Percentiles rank a stretch among this genome's conserved stretches.
These are phyloP conservation scores for Amorpha juglandis DNA, from an alignment of 2,888 invertebrate genomes.

Conservation along the genomic window DNA sequence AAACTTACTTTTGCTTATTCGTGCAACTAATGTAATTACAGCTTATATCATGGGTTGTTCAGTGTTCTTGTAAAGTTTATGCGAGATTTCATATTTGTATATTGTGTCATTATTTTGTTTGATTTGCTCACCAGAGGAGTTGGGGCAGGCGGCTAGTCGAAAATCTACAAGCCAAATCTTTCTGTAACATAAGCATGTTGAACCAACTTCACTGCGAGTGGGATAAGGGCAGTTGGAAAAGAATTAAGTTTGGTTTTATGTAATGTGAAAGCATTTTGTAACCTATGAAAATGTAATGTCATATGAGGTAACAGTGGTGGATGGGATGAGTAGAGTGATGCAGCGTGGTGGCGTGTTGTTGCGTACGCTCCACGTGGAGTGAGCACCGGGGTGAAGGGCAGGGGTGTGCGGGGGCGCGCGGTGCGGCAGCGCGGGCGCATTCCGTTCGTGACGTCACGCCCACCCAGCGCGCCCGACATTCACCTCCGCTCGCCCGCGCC, in stretches of 20 bases:
- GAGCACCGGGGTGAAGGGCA: constrained; percentile 46
- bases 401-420: constrained; percentile 49
- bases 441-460: constrained; percentile 83
- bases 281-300: constrained; percentile 61
- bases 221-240: too few relatives aligned
- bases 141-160: too few relatives aligned
- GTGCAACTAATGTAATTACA: constrained; percentile 20
- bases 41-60: constrained; percentile 27
- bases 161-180: too few relatives aligned
- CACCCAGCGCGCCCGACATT: constrained; percentile 81
- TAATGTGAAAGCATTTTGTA: constrained; percentile 56
- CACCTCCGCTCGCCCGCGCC: constrained; percentile 64
- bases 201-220: too few relatives aligned
- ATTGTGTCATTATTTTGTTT: background rate
- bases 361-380: constrained; percentile 75
- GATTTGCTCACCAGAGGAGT: too few relatives aligned
- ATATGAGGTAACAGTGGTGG: constrained; percentile 36
- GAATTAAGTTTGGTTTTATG: too few relatives aligned
- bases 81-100: background rate
- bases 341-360: constrained; percentile 55
- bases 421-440: constrained; percentile 74
- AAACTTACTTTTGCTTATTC: constrained; percentile 15
- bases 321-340: constrained; percentile 37
- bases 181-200: too few relatives aligned
- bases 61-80: background rate